These are phyloP conservation scores for Pachyrhynchus sulphureomaculatus DNA, from an alignment of 1,140 invertebrate genomes.

Conservation along the genomic window DNA sequence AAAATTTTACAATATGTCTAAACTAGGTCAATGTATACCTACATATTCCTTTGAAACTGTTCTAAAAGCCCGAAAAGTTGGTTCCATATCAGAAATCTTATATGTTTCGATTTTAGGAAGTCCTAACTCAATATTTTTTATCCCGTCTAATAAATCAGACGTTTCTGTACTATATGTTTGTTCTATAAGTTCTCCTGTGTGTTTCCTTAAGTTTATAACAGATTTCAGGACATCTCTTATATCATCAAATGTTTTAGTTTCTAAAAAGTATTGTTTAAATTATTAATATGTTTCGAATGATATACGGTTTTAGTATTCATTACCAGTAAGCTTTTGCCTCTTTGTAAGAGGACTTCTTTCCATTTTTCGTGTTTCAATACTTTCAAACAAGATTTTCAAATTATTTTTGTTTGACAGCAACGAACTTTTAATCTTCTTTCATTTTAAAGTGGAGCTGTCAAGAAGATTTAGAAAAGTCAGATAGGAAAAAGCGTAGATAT, in stretches of 20 bases:
- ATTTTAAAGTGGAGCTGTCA: too few species aligned
- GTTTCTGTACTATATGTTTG: background rate
- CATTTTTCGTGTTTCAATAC: too few species aligned
- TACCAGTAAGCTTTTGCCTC: background rate
- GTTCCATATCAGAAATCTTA: background rate
- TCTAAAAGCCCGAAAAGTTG: background rate
- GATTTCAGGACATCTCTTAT: background rate
- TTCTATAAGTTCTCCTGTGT: background rate
- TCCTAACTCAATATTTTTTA: background rate
- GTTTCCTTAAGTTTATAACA: background rate
- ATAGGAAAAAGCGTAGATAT: too few species aligned
- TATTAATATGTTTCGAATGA: background rate
- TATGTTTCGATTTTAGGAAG: background rate
- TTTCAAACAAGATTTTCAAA: background rate
- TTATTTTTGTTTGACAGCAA: background rate
- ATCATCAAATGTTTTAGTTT: background rate
- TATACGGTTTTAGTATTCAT: background rate
- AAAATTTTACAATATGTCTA: too few species aligned
- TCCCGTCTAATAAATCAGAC: background rate
- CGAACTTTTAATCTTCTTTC: background rate
- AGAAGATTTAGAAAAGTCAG: too few species aligned
- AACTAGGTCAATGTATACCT: background rate
- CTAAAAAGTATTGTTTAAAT: background rate
- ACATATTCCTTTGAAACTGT: background rate
- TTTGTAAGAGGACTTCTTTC: background rate